These are phyloP conservation scores for Spodoptera frugiperda DNA, from an alignment of 1,140 invertebrate species.

Conservation along the genomic window DNA sequence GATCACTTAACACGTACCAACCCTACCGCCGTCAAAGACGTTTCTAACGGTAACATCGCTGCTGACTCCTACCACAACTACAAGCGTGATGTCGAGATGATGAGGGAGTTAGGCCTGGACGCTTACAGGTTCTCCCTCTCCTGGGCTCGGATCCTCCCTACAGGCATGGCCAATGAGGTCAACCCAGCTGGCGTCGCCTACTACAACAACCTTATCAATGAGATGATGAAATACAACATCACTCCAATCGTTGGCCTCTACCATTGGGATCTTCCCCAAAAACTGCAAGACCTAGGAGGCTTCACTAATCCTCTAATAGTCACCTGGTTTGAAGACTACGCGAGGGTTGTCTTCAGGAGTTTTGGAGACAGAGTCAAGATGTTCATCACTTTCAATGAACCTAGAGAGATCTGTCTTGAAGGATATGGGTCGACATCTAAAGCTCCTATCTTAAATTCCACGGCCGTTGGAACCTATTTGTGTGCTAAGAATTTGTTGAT, in stretches of 20 bases:
- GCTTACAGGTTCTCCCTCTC: conserved; percentile 73
- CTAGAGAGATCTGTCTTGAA: conserved; percentile 72
- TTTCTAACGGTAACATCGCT: conserved; percentile 61
- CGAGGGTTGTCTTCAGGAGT: conserved; percentile 79
- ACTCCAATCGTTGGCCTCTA: conserved; percentile 76
- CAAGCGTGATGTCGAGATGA: conserved; percentile 72
- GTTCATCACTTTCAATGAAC: conserved; percentile 86
- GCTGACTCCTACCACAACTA: conserved; percentile 69
- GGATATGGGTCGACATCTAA: conserved; percentile 72
- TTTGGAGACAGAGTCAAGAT: conserved; percentile 84
- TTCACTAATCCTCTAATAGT: conserved; percentile 71
- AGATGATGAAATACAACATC: conserved; percentile 74
- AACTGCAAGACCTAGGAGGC: conserved; percentile 72
- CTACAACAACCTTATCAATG: conserved; percentile 87
- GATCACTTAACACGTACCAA: conserved; percentile 69
- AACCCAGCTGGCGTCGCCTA: conserved; percentile 85
- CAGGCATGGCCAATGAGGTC: conserved; percentile 84
- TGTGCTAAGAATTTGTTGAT: conserved; percentile 86
- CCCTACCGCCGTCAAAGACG: conserved; percentile 59
- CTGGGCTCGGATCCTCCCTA: conserved; percentile 84
- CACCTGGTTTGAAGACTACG: conserved; percentile 86
- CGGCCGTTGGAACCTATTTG: conserved; percentile 78
- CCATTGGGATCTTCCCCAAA: conserved; percentile 76
- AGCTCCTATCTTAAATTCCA: conserved; percentile 67
- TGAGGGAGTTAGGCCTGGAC: conserved; percentile 71